Percentiles rank a stretch among this genome's conserved stretches.
These are phyloP conservation scores for Heliconius ismenius DNA, from an alignment of 2,888 invertebrate species.

Conservation along the genomic window DNA sequence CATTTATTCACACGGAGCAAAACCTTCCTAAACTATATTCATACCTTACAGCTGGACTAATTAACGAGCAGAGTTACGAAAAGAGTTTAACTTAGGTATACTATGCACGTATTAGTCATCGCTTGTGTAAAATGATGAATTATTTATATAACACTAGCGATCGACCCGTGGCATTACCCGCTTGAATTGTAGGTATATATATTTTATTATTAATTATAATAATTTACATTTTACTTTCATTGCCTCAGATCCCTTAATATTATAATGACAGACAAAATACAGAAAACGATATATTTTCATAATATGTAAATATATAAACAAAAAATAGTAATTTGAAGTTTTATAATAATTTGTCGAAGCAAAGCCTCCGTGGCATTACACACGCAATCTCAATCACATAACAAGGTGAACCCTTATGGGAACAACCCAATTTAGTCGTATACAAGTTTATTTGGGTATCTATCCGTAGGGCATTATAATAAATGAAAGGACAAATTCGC, in stretches of 20 bases:
- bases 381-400: slow-evolving; percentile 71
- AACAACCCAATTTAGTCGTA: slow-evolving; percentile 76
- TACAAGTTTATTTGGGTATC: slow-evolving; percentile 76
- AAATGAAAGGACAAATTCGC: slow-evolving; percentile 72
- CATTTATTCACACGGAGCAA: slow-evolving; percentile 50
- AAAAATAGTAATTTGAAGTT: slow-evolving; percentile 47
- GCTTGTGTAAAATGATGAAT: neutral
- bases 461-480: slow-evolving; percentile 69
- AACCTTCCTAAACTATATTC: slow-evolving; percentile 25
- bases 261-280: neutral
- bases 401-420: slow-evolving; percentile 68
- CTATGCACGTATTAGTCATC: neutral
- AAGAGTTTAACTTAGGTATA: slow-evolving; percentile 16
- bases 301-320: neutral
- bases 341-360: slow-evolving; percentile 51
- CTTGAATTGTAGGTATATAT: too few species aligned
- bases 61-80: slow-evolving; percentile 35
- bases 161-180: too few species aligned
- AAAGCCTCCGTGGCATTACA: slow-evolving; percentile 59
- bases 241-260: neutral
- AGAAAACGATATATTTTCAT: neutral
- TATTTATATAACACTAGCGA: neutral
- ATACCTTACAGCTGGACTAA: slow-evolving; percentile 30
- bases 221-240: too few species aligned
- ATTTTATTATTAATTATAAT: too few species aligned